phyloP scores from a whole-genome alignment of 2,888 invertebrate genomes.

The Ptychoptera albimana region DNA sequence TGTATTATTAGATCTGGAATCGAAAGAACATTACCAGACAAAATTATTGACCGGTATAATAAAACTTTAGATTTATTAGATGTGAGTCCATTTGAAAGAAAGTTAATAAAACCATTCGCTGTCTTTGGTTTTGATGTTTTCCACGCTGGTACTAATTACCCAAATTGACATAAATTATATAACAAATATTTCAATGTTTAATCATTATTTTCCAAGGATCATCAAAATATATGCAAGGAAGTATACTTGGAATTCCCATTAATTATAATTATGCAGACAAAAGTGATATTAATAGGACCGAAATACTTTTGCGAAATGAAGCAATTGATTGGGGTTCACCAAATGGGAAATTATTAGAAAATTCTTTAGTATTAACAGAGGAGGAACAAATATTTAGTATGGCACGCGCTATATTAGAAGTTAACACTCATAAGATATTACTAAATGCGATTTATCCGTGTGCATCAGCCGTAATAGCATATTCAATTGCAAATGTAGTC shows the following conservation, averaged over 20 bases:
- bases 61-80: constrained; percentile 43
- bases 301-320: constrained; percentile 44
- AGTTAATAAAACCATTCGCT: constrained; percentile 45
- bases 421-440: constrained; percentile 40
- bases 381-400: constrained; percentile 68
- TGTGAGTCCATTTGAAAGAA: constrained; percentile 33
- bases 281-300: constrained; percentile 38
- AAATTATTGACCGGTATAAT: constrained; percentile 34
- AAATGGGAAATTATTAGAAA: constrained; percentile 41
- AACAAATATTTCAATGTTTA: constrained; percentile 1
- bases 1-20: constrained; percentile 43
- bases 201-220: constrained; percentile 35
- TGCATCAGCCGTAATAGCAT: constrained; percentile 33
- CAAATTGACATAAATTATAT: neutral
- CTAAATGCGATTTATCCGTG: constrained; percentile 39
- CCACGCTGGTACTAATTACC: constrained; percentile 43
- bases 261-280: constrained; percentile 45
- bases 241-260: constrained; percentile 54
- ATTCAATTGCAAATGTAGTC: constrained; percentile 33
- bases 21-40: constrained; percentile 36
- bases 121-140: constrained; percentile 58
- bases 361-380: constrained; percentile 56
- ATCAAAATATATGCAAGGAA: constrained; percentile 40
- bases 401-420: constrained; percentile 52
- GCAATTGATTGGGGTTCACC: constrained; percentile 47